phyloP scores from a whole-genome alignment of 2,888 invertebrate species.

The Seira musarum region DNA sequence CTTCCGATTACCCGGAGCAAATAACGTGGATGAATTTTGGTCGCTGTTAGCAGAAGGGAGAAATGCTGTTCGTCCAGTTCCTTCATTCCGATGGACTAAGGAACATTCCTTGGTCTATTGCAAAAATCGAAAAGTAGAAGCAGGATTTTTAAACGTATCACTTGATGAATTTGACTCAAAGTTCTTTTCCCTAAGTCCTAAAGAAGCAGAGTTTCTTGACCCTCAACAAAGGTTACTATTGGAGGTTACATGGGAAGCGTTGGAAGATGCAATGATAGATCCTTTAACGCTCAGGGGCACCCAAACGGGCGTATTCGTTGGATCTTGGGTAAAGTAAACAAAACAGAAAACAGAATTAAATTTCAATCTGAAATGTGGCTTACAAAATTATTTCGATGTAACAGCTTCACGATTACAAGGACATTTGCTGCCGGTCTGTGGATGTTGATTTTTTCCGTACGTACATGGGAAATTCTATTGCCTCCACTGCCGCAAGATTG shows the following conservation, averaged over 20 bases:
- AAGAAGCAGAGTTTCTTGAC: no score
- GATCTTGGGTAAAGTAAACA: slow-evolving; percentile 31
- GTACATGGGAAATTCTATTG: slow-evolving; percentile 58
- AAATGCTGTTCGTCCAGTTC: slow-evolving; percentile 1
- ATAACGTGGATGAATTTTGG: slow-evolving; percentile 43
- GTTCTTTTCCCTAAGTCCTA: no score
- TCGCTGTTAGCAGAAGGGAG: slow-evolving; percentile 24
- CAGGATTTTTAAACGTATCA: slow-evolving; percentile 23
- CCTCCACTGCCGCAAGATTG: slow-evolving; percentile 39
- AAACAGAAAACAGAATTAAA: background rate
- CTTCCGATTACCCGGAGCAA: slow-evolving; percentile 33
- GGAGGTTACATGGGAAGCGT: slow-evolving; percentile 42
- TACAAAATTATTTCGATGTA: no score
- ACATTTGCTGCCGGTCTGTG: slow-evolving; percentile 1
- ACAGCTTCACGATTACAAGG: slow-evolving; percentile 39
- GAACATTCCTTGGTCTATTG: background rate
- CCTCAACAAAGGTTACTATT: no score
- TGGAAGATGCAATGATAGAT: slow-evolving; percentile 45
- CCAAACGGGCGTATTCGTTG: slow-evolving; percentile 36
- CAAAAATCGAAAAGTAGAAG: slow-evolving; percentile 14
- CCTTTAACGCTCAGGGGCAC: slow-evolving; percentile 19
- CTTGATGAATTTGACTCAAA: no score
- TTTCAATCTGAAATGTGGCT: no score
- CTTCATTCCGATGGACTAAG: slow-evolving; percentile 3
- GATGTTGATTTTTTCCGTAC: slow-evolving; percentile 36